Base-by-base conservation (phyloP, 1,140 invertebrate genomes). In the Danaus plexippus region DNA sequence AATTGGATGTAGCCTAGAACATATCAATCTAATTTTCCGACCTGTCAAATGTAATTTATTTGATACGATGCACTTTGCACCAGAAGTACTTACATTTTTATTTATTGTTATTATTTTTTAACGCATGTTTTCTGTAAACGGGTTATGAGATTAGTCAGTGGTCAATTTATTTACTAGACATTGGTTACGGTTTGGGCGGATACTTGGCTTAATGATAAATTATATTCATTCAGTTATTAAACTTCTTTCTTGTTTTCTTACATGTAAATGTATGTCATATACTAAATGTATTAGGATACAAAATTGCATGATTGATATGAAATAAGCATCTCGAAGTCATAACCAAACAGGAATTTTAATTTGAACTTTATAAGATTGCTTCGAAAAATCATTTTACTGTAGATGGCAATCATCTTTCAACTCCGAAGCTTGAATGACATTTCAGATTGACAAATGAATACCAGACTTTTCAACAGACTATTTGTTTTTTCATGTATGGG, bases 131-230 rank as follows among this genome's bases (percentile, higher is more conserved):
- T 61, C 47, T 56, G 60, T 52, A 53, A 78, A 78, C 73, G 72
- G 73, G 75, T 71, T 64, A 54, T 69, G 61, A 71, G 69, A 76
- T 74, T 75, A 69, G 68, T 74, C 76, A 77, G 74, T 80, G 73
- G 75, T 83, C 82, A 77, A 80, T 80, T 82, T 83, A 78, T 82
- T 82, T 82, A 83, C 76, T 77, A 78, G 77, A 69, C 71, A 83
- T 85, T 82, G 73, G 82, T 85, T 82, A 75, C 75, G 77, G 71
- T 62, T 65, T 71, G 82, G 80, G 82, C 79, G 80, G 75, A 83
- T 83, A 83, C 79, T 83, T 82, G 71, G 59, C 63, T 61, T 54
- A 73, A 85, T 85, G 82, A 85, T 85, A 77, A 85, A 85, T 85
- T 76, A 69, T 73, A 68, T 64, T 60, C 73, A 72, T 62, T 76